Conservation (phyloP, 2,888 invertebrate genomes). For the Odontothrips loti region DNA sequence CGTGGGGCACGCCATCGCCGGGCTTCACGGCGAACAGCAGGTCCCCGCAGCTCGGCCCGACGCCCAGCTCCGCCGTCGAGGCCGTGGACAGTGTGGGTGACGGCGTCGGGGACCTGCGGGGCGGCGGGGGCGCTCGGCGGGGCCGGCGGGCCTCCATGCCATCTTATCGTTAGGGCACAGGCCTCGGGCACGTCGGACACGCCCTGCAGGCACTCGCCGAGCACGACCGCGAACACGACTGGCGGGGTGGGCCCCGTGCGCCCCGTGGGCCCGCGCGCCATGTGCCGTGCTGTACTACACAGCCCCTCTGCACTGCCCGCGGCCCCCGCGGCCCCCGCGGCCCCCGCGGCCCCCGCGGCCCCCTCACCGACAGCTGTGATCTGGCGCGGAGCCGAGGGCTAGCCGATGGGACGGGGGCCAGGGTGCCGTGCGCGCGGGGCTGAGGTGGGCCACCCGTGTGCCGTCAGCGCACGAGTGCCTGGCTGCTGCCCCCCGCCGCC, state of each 20-base stretch:
- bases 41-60: not conserved
- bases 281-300: not conserved
- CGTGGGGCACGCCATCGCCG: not conserved
- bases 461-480: not conserved
- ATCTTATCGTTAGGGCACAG: no score
- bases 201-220: no score
- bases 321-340: not conserved
- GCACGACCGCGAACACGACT: no score
- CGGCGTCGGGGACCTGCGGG: not conserved
- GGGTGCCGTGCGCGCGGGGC: not conserved
- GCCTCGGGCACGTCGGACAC: no score
- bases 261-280: no score
- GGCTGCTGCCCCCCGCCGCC: no score
- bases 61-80: not conserved
- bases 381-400: not conserved
- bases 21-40: conserved; percentile 11
- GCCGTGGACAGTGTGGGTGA: no score
- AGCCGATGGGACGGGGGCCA: not conserved
- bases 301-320: not conserved
- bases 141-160: not conserved
- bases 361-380: not conserved
- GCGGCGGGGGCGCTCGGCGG: not conserved
- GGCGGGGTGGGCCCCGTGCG: no score
- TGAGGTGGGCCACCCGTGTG: not conserved
- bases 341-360: not conserved